These are phyloP conservation scores for Phalacrocorax pelagicus DNA, from an alignment of 2,113 vertebrate species.

Conservation along the genomic window DNA sequence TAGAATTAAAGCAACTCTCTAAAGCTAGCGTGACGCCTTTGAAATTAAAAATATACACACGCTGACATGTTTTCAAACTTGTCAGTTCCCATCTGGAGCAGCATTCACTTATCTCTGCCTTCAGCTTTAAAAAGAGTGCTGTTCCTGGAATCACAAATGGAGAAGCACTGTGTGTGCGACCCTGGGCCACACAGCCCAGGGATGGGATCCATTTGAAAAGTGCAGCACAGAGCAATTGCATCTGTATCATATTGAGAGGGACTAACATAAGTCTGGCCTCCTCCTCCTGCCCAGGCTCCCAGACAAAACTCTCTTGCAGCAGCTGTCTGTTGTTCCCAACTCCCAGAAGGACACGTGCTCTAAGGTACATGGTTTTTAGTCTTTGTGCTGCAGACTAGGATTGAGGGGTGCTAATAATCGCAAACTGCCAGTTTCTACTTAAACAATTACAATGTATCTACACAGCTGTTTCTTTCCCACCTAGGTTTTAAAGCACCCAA, in stretches of 20 bases:
- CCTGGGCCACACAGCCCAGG: not conserved
- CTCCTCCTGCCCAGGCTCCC: not conserved
- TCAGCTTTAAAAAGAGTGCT: constrained; percentile 11
- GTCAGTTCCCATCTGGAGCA: constrained; percentile 55
- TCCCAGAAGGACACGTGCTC: not conserved
- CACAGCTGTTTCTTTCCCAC: not conserved
- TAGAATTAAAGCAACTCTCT: constrained; percentile 8
- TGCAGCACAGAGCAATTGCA: not conserved
- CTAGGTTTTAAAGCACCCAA: not conserved
- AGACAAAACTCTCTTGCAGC: not conserved
- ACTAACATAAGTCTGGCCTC: not conserved
- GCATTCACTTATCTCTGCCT: constrained; percentile 22
- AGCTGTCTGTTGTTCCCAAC: not conserved
- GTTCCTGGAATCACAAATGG: not conserved
- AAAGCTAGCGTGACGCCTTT: constrained; percentile 3
- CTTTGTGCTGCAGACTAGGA: not conserved
- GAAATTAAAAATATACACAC: constrained; percentile 65
- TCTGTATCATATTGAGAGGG: not conserved
- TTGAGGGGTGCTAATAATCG: not conserved
- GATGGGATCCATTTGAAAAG: not conserved
- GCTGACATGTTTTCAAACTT: constrained; percentile 66
- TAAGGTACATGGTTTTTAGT: not conserved
- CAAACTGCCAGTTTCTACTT: not conserved
- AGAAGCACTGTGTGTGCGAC: not conserved
- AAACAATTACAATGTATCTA: not conserved